Evolutionary conservation across 2,888 invertebrate species (phyloP), one percentile per base, ranked within the genome.

Genomic region (Aelia acuminata): DNA sequence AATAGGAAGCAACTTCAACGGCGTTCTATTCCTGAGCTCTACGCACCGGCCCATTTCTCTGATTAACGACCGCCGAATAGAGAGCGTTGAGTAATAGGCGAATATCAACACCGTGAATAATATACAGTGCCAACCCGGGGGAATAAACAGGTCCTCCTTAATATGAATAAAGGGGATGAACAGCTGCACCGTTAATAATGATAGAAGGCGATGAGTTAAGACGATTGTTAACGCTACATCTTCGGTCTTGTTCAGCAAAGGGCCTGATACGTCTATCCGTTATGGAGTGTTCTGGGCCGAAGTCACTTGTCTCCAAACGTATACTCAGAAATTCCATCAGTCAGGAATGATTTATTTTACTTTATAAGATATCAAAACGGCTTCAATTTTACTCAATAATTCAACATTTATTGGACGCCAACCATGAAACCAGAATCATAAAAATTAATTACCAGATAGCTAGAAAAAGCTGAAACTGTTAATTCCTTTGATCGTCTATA

Each of bases 81-180:
- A 18, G 49, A 70, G 35, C 63, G 8, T 70, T 18, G 63, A 70
- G 18, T 70, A 70, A 70, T 70, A 31, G 31, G 18, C 18, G 8
- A 70, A 35, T 18, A 70, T 70, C 63, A 70, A 35, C 63, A 70
- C 35, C 5, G 31, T 70, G 63, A 70, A 70, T 70, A 70, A 70
- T 35, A 70, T 70, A n/a, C 63, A 0, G 63, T 70, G 31, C 35
- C 63, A 70, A 70, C 63, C 18, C 35, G 26, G 18, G 4, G 20
- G 35, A 70, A 7, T 35, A 70, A 35, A 70, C 35, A 35, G 10
- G 63, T 15, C 22, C 18, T 15, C 63, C 35, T 70, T 70, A 70
- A 35, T 70, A 20, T 18, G 63, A 70, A 35, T 31, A 70, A 70
- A 70, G 35, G 18, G 31, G n/a, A n/a, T n/a, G n/a, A 70, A 35